Base-by-base conservation (phyloP, 2,113 vertebrate species). In the Ptilorrhoa leucosticta region DNA sequence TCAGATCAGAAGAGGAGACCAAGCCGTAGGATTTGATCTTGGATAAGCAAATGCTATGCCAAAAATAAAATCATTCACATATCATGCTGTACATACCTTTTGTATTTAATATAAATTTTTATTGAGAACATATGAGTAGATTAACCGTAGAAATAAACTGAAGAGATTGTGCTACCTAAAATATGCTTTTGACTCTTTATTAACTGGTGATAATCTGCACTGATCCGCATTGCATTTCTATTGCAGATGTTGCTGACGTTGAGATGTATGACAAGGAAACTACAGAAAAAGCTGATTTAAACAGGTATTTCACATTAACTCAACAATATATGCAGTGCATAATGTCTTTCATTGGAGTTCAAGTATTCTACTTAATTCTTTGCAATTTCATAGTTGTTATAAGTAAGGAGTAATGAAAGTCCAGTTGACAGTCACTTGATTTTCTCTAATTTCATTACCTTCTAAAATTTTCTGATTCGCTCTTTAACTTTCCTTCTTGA, bases 241-340 rank as follows among this genome's bases (percentile, higher is more conserved):
- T 78, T 93, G 95, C 95, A 97, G 96, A 97, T 96, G 96, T 96
- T 96, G 93, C 95, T 97, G 97, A 97, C 95, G 96, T 97, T 94
- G 97, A 97, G 95, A 97, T 88, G 85, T 92, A 97, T 76, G 89
- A 97, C 86, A 90, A 91, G 68, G 83, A 95, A 91, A 94, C 92
- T 92, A 86, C 77, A 96, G 90, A 96, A 96, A 96, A 71, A 95
- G 66, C 61, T 18, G 20, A 97, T 95, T 96, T 95, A 92, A 97
- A 97, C 79, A 97, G 94, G 94, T 97, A 96, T 95, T 97, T 96
- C 95, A 97, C 93, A 92, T 93, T 96, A 95, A 97, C 56, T 94
- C 94, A 96, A 94, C 88, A 65, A 61, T 28, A 94, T 56, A 95
- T 48, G 15, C 81, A 77, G 90, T 77, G 71, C 60, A 95, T 96